Evolutionary conservation across 1,140 invertebrate genomes (phyloP).

Genomic region (Streblospio benedicti): DNA sequence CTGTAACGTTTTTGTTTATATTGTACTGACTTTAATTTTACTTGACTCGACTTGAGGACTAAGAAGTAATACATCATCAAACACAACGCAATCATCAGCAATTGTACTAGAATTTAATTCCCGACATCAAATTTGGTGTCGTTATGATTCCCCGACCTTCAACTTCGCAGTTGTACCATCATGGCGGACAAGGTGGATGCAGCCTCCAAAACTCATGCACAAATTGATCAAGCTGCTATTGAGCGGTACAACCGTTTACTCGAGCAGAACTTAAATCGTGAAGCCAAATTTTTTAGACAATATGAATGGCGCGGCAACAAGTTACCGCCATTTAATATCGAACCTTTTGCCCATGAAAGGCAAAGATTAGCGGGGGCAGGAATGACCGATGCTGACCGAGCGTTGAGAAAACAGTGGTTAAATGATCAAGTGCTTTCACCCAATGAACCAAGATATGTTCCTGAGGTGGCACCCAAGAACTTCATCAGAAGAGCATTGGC

Average conservation of each 20-base stretch:
- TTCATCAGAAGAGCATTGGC: conserved; percentile 26
- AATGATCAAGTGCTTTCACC: conserved; percentile 38
- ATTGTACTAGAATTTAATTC: too few relatives aligned
- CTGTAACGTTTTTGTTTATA: too few relatives aligned
- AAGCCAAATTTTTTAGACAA: conserved; percentile 17
- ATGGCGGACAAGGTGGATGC: too few relatives aligned
- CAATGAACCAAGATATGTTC: conserved; percentile 35
- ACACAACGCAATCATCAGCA: too few relatives aligned
- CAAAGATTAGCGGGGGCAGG: conserved; percentile 27
- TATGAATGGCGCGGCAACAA: conserved; percentile 25
- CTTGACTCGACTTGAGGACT: too few relatives aligned
- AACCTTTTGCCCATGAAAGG: conserved; percentile 36
- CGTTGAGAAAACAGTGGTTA: conserved; percentile 38
- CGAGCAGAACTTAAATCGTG: conserved; percentile 6
- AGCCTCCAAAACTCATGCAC: too few relatives aligned
- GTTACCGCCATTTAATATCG: conserved; percentile 37
- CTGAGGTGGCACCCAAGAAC: conserved; percentile 31
- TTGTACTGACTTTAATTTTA: too few relatives aligned
- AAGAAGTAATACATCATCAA: too few relatives aligned
- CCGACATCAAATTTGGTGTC: too few relatives aligned
- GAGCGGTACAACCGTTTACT: conserved; percentile 10
- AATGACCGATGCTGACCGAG: conserved; percentile 39
- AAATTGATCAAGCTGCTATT: conserved; percentile 13
- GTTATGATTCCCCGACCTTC: too few relatives aligned
- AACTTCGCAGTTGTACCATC: too few relatives aligned